Base-by-base conservation (phyloP, 1,140 invertebrate species). In the Andricus grossulariae region DNA sequence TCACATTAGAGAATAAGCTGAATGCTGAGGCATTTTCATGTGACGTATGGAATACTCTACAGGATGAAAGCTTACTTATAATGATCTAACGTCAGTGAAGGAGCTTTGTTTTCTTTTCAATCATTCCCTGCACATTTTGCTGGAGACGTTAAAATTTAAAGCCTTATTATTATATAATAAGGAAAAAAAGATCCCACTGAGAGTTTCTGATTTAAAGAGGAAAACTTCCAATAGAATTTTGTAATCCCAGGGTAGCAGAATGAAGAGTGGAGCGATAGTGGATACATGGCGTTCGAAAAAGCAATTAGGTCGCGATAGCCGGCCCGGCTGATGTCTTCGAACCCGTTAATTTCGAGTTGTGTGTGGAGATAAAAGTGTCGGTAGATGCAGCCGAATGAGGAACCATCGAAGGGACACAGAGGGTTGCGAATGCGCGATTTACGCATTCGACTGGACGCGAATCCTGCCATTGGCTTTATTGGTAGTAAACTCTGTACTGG, bases 401-500 rank as follows among this genome's bases (percentile, higher is more conserved):
- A 75, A 79, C 60, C 49, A 71, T 15, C 49, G 50, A 16, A 72
- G 73, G 76, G 74, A 78, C 55, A 25, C 19, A 6, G 52, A 50
- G n/a, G 45, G 71, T 52, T 74, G 54, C 55, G 80, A 83, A 83
- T 82, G 79, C 76, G 80, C 81, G 74, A 84, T 86, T 84, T 83
- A 85, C 81, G 84, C 81, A 86, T 87, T 78, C 79, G 81, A 75
- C 25, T 80, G 83, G 79, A 82, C 79, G 79, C 80, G 82, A 79
- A 83, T 77, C 80, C 85, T 79, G 85, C 82, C 84, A 83, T 84
- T 88, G 85, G 83, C 81, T 87, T 87, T 87, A 88, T 86, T 84
- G 85, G 81, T 80, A 84, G 80, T 87, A 88, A 87, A 87, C 80
- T 87, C 85, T 82, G 79, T 82, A 87, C 81, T 72, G 81, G 81